phyloP scores from a whole-genome alignment of 2,888 invertebrate species.

The Julus scandinavius region DNA sequence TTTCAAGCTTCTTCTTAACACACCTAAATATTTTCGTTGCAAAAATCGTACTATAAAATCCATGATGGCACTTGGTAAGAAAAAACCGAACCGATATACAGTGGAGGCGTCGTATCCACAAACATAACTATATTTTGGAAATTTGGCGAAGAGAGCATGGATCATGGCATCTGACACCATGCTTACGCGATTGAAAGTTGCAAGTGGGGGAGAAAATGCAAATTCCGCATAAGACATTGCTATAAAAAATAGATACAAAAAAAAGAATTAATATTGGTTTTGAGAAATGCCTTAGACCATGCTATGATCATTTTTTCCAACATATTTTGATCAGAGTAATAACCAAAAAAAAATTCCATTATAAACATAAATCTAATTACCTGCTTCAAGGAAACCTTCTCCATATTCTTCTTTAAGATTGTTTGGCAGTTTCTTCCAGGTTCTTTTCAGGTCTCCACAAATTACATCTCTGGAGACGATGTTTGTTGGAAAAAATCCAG shows the following conservation, averaged over 20 bases:
- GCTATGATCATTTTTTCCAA: too few species aligned
- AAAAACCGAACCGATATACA: background rate
- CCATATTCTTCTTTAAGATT: conserved; percentile 40
- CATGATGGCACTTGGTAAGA: background rate
- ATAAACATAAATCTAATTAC: background rate
- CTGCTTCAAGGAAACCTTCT: conserved; percentile 1
- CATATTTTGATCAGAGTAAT: too few species aligned
- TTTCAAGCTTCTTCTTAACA: background rate
- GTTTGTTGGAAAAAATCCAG: conserved; percentile 48
- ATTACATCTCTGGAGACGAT: background rate
- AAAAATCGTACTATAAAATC: background rate
- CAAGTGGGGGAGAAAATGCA: background rate
- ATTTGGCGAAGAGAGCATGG: background rate
- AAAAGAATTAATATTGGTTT: background rate
- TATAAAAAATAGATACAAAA: background rate
- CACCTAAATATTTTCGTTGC: background rate
- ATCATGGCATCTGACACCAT: background rate
- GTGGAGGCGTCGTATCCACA: background rate
- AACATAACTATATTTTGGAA: background rate
- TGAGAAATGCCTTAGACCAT: too few species aligned
- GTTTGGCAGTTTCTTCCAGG: conserved; percentile 40
- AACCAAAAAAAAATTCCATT: background rate
- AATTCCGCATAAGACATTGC: background rate
- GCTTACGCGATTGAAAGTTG: background rate
- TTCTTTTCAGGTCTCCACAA: background rate